Percentiles rank a stretch among this genome's conserved stretches.
These are phyloP conservation scores for Parotocinclus haroldoi DNA, from an alignment of 2,797 vertebrate species.

Conservation along the genomic window DNA sequence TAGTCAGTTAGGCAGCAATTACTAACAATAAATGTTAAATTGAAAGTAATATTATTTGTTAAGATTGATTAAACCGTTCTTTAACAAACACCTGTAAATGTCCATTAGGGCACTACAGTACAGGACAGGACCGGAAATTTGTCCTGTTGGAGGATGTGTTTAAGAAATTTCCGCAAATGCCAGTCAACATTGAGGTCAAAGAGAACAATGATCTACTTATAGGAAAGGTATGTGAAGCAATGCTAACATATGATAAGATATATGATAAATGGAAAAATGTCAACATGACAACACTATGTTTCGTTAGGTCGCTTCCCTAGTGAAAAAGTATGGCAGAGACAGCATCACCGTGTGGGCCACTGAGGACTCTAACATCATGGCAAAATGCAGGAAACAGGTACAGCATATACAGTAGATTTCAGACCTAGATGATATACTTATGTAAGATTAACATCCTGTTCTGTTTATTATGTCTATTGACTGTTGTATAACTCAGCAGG, in stretches of 20 bases:
- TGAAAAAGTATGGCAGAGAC: slow-evolving; percentile 65
- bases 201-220: slow-evolving; percentile 71
- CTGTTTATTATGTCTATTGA: no score
- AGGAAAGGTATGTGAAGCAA: slow-evolving; percentile 63
- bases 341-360: slow-evolving; percentile 79
- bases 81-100: no score
- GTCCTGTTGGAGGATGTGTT: slow-evolving; percentile 79
- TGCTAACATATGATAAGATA: no score
- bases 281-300: background rate
- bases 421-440: no score
- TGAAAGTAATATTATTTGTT: no score
- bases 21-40: no score
- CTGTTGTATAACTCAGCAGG: no score
- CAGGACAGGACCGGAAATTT: slow-evolving; percentile 74
- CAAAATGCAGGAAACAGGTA: slow-evolving; percentile 71
- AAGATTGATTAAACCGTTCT: background rate
- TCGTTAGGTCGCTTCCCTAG: slow-evolving; percentile 71
- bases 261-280: background rate
- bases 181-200: slow-evolving; percentile 82
- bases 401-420: background rate
- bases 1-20: no score
- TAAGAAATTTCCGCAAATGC: slow-evolving; percentile 69
- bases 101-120: slow-evolving; percentile 71
- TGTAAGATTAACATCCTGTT: no score
- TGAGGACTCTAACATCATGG: slow-evolving; percentile 62